Conservation (phyloP, 2,888 invertebrate species). For the Temnothorax unifasciatus region DNA sequence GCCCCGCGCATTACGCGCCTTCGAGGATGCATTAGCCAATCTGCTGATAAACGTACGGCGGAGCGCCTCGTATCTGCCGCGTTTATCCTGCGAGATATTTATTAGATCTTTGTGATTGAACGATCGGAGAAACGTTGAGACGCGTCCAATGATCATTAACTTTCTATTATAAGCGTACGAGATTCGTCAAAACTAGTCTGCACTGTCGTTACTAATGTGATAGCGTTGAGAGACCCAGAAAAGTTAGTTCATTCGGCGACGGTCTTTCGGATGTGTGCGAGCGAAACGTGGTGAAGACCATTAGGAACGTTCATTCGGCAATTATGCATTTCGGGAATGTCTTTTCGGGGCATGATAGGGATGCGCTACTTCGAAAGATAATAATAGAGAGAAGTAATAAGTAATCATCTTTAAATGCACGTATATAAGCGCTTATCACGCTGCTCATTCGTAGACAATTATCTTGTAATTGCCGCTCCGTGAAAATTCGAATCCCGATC, state of each 20-base stretch:
- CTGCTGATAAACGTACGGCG: constrained; percentile 54
- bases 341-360: constrained; percentile 21
- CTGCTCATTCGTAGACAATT: constrained; percentile 26
- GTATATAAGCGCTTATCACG: constrained; percentile 35
- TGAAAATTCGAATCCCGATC: constrained; percentile 45
- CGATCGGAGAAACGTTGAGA: constrained; percentile 29
- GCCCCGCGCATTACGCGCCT: constrained; percentile 36
- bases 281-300: constrained; percentile 26
- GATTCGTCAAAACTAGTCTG: constrained; percentile 39
- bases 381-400: constrained; percentile 37
- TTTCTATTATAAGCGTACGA: neutral
- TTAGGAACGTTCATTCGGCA: constrained; percentile 37
- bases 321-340: constrained; percentile 38
- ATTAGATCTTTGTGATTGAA: constrained; percentile 18
- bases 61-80: neutral
- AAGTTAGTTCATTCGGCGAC: constrained; percentile 16
- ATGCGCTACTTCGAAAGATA: constrained; percentile 32
- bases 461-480: constrained; percentile 34
- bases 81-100: constrained; percentile 28
- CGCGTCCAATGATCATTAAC: constrained; percentile 10
- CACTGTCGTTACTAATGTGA: constrained; percentile 33
- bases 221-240: neutral
- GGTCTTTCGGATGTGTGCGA: neutral
- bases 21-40: constrained; percentile 23
- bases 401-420: constrained; percentile 41